Conservation (phyloP, 2,888 invertebrate species). For the Coelopa pilipes region DNA sequence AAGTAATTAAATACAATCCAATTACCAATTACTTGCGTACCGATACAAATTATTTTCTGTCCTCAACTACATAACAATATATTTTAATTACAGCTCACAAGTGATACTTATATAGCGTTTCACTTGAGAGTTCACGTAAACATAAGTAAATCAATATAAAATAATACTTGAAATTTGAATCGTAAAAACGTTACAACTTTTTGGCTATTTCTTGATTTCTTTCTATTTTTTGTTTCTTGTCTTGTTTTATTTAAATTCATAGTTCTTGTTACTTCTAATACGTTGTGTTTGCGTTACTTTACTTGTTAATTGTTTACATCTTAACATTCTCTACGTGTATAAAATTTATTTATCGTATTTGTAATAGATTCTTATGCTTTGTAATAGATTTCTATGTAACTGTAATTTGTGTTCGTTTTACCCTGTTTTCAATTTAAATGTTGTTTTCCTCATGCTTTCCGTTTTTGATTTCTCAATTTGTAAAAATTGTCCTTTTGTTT, state of each 20-base stretch:
- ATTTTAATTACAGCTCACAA: background rate
- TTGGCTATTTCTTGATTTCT: slow-evolving; percentile 2
- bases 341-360: slow-evolving; percentile 25
- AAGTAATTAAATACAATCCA: background rate
- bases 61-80: background rate
- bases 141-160: background rate
- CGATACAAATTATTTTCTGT: too few species aligned
- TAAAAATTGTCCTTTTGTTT: background rate
- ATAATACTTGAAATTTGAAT: background rate
- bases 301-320: background rate
- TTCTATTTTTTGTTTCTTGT: background rate
- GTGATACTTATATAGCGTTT: background rate
- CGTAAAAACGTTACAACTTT: slow-evolving; percentile 4
- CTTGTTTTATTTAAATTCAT: background rate
- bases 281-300: background rate
- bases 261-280: background rate
- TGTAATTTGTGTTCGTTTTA: slow-evolving; percentile 29
- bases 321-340: slow-evolving; percentile 12
- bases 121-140: background rate
- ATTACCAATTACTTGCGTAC: too few species aligned
- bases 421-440: slow-evolving; percentile 44
- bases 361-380: background rate
- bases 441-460: background rate
- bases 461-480: slow-evolving; percentile 9
- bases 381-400: slow-evolving; percentile 24